phyloP scores from a whole-genome alignment of 2,888 invertebrate species.

The Oscheius sp. region DNA sequence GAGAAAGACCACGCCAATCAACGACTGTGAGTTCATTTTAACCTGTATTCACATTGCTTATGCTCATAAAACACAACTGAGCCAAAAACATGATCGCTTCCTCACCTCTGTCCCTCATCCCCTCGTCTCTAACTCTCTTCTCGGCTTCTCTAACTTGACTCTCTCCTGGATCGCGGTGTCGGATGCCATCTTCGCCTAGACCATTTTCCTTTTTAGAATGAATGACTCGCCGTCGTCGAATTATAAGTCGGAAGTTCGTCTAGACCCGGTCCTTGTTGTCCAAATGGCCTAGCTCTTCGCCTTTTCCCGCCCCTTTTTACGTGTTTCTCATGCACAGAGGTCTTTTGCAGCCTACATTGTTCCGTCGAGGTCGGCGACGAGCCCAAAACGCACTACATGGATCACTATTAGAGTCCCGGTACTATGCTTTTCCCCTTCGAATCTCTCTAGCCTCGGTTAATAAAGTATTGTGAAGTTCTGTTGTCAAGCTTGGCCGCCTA shows the following conservation, averaged over 20 bases:
- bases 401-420: slow-evolving; percentile 32
- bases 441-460: no score
- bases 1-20: slow-evolving; percentile 53
- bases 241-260: slow-evolving; percentile 59
- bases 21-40: slow-evolving; percentile 50
- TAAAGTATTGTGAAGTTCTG: no score
- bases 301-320: slow-evolving; percentile 17
- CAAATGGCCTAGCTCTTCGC: slow-evolving; percentile 12
- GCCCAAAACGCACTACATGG: slow-evolving; percentile 30
- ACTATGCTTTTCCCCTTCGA: no score
- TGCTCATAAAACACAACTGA: not conserved
- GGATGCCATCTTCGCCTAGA: not conserved
- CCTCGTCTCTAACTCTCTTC: not conserved
- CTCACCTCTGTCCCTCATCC: not conserved
- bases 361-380: slow-evolving; percentile 10
- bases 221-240: slow-evolving; percentile 29
- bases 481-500: slow-evolving; percentile 1
- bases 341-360: slow-evolving; percentile 27
- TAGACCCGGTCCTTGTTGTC: slow-evolving; percentile 59
- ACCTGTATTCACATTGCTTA: slow-evolving; percentile 8
- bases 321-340: slow-evolving; percentile 26
- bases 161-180: slow-evolving; percentile 12
- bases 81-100: no score
- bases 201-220: slow-evolving; percentile 27
- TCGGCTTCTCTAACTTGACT: not conserved